Percentiles rank a stretch among this genome's conserved stretches.
phyloP scores from a whole-genome alignment of 2,113 vertebrate genomes.

The Rhabdornis inornatus region DNA sequence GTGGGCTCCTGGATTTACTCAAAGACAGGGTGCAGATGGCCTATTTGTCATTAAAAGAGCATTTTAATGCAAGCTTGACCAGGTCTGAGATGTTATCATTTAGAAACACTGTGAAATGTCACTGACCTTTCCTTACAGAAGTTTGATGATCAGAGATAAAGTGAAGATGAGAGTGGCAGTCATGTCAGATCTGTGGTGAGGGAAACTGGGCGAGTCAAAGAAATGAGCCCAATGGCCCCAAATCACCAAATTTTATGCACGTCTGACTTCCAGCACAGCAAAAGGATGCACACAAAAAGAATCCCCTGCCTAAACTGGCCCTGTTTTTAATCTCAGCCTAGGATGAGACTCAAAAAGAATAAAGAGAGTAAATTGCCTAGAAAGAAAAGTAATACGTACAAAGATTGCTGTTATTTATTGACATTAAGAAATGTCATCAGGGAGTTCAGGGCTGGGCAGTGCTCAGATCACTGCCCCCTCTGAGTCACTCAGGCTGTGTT shows the following conservation, averaged over 20 bases:
- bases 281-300: accelerated
- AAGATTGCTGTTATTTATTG: background rate
- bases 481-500: background rate
- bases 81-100: background rate
- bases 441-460: background rate
- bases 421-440: background rate
- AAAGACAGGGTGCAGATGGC: background rate
- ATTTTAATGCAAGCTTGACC: slow-evolving; percentile 3
- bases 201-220: background rate
- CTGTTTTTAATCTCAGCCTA: background rate
- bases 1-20: slow-evolving; percentile 9
- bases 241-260: background rate
- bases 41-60: slow-evolving; percentile 19
- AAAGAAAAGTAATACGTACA: background rate
- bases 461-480: background rate
- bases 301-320: background rate
- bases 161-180: background rate
- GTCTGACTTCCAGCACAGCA: background rate
- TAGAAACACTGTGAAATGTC: background rate
- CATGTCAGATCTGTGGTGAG: background rate
- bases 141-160: background rate
- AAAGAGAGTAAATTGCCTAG: background rate
- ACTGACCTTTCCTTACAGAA: background rate
- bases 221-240: background rate
- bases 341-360: background rate